Evolutionary conservation across 2,113 vertebrate species (phyloP).

Genomic region (Carettochelys insculpta): DNA sequence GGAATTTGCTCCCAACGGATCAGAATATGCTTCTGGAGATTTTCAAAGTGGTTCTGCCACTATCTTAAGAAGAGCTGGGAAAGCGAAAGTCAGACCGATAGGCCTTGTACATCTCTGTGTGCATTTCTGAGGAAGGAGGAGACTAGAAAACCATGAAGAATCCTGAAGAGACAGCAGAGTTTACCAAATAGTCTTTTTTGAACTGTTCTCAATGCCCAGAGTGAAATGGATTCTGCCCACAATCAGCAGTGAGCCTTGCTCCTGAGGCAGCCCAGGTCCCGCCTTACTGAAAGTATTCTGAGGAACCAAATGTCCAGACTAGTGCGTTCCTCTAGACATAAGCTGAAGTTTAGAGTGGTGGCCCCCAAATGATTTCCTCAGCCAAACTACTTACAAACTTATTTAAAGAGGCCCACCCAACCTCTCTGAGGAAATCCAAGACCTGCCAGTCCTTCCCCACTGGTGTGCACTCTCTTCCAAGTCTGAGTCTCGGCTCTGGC

Average conservation of each 20-base stretch:
- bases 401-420: neutral
- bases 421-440: neutral
- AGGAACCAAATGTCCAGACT: neutral
- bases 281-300: neutral
- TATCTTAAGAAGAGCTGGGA: fast-evolving
- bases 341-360: too few relatives aligned
- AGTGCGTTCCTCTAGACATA: neutral
- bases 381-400: too few relatives aligned
- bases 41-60: neutral
- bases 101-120: too few relatives aligned
- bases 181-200: neutral
- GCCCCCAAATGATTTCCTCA: too few relatives aligned
- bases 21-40: neutral
- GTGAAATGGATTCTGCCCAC: neutral
- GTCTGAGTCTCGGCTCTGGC: neutral
- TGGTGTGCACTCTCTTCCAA: neutral
- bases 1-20: fast-evolving
- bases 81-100: neutral
- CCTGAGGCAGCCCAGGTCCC: neutral
- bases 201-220: neutral
- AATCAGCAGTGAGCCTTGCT: neutral
- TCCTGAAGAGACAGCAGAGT: neutral
- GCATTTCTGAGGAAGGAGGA: neutral
- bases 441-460: neutral
- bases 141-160: neutral